Evolutionary conservation across 2,113 vertebrate species (phyloP).

Genomic region (Entelurus aequoreus): DNA sequence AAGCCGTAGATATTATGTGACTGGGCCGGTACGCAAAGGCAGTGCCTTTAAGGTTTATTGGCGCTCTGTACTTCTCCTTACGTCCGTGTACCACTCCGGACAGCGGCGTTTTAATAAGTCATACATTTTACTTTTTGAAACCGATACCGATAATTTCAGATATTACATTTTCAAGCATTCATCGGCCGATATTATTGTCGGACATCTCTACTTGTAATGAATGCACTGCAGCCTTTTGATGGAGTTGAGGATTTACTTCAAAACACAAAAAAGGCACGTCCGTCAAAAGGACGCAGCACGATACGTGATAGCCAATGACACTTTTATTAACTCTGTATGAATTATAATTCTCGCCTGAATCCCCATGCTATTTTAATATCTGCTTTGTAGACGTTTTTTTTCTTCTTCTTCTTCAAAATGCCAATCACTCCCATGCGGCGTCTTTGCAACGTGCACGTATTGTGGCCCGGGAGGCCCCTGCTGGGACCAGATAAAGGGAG

Average conservation of each 20-base stretch:
- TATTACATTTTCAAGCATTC: too few species aligned
- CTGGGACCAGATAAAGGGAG: constrained; percentile 40
- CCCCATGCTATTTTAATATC: constrained; percentile 32
- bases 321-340: constrained; percentile 31
- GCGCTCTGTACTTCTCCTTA: too few species aligned
- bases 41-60: too few species aligned
- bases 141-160: too few species aligned
- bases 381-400: constrained; percentile 30
- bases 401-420: background rate
- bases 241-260: constrained; percentile 11
- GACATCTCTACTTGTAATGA: constrained; percentile 17
- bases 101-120: too few species aligned
- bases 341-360: constrained; percentile 24
- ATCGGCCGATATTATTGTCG: too few species aligned
- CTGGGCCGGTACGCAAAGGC: too few species aligned
- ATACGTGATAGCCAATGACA: constrained; percentile 17
- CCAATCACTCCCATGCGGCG: constrained; percentile 13
- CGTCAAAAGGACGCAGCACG: constrained; percentile 8
- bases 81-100: too few species aligned
- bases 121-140: too few species aligned
- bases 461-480: constrained; percentile 15
- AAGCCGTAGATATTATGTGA: too few species aligned
- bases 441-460: constrained; percentile 42
- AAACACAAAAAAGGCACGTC: background rate
- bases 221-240: constrained; percentile 7